phyloP scores from a whole-genome alignment of 2,888 invertebrate genomes.

The Andrena trimmerana region DNA sequence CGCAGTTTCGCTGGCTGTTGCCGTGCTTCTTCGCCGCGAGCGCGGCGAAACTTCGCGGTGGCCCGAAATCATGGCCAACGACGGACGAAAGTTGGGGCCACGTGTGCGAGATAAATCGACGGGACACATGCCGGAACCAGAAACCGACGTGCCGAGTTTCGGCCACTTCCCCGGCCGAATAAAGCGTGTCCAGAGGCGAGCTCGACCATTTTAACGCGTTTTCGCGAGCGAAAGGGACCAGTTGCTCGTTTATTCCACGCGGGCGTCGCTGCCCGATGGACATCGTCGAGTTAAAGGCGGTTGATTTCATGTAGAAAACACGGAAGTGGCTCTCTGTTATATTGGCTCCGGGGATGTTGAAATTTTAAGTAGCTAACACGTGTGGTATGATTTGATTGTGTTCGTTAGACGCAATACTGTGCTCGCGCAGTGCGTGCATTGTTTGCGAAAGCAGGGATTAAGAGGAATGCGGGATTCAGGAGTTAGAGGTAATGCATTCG shows the following conservation, averaged over 20 bases:
- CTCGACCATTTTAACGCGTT: constrained; percentile 29
- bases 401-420: too few relatives aligned
- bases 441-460: too few relatives aligned
- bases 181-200: constrained; percentile 27
- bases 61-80: constrained; percentile 39
- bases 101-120: constrained; percentile 65
- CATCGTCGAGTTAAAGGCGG: neutral
- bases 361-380: too few relatives aligned
- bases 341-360: too few relatives aligned
- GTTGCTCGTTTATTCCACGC: constrained; percentile 23
- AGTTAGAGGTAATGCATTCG: too few relatives aligned
- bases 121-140: constrained; percentile 60
- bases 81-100: constrained; percentile 47
- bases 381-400: too few relatives aligned
- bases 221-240: neutral
- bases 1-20: constrained; percentile 36
- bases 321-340: too few relatives aligned
- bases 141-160: constrained; percentile 50
- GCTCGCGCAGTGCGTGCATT: too few relatives aligned
- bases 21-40: constrained; percentile 28
- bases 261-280: neutral
- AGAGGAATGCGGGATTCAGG: too few relatives aligned
- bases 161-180: neutral
- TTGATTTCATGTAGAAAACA: too few relatives aligned
- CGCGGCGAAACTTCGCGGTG: constrained; percentile 36